Evolutionary conservation across 2,113 vertebrate genomes (phyloP), one percentile per base, ranked within the genome.

Genomic region (Sminthopsis crassicaudata): DNA sequence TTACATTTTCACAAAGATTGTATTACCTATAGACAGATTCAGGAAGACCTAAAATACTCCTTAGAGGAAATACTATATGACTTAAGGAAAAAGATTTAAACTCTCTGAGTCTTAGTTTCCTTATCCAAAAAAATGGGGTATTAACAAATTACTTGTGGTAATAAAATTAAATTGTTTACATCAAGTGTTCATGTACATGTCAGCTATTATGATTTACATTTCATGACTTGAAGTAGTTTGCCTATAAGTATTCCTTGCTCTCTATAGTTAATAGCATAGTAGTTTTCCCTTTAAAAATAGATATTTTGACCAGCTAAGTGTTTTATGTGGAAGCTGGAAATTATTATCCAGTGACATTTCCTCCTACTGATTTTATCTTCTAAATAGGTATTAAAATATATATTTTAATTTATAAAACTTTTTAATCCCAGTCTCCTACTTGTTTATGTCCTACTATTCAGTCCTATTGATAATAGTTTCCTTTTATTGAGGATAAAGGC

Each of bases 301-400:
- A 96, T 0, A 14, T 0, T 16, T 91, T 93, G 10, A 0, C 12
- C 55, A 90, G 2, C 93, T 67, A 42, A 6, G 0, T 94, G 94
- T 95, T 97, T 67, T 94, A 91, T 92, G 92, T 97, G 60, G 46
- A 51, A 91, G 48, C 50, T 57, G n/a, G 26, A 98, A 97, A 92
- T 26, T 0, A 55, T 95, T 96, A 97, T 84, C 3, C 50, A 97
- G 9, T 48, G 24, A 91, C 3, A 84, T 96, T 96, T 51, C 90
- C 92, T 67, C 90, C 2, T 42, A 25, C 11, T 92, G 52, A 96
- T 36, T 91, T 95, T 96, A 92, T 92, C 46, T 97, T 60, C 97
- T 96, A 97, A 97, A 92, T 25, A 94, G 55, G 90, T 94, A 95
- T 48, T 48, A 48, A 48, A 48, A 48, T 48, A 48, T 48, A 48